Conservation (phyloP, 1,140 invertebrate genomes). For the Calliphora vicina region DNA sequence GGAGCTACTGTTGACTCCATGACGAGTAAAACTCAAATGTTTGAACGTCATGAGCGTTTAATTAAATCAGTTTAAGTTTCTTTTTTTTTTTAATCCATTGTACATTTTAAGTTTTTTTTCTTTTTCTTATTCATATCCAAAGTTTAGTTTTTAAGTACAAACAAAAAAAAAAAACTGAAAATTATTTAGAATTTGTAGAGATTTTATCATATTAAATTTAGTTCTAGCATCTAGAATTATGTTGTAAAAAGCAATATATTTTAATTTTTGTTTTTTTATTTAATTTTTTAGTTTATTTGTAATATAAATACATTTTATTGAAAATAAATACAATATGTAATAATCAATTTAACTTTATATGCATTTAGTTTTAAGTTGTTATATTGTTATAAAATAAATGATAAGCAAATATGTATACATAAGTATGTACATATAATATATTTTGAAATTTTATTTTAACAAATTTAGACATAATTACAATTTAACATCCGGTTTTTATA, state of each 20-base stretch:
- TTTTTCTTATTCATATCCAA: neutral
- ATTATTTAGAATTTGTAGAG: neutral
- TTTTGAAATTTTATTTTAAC: too few relatives aligned
- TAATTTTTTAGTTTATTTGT: neutral
- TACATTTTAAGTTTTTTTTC: conserved; percentile 44
- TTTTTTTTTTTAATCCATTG: neutral
- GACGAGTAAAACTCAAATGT: conserved; percentile 52
- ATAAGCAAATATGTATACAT: neutral
- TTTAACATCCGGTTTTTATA: too few relatives aligned
- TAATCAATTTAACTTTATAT: neutral
- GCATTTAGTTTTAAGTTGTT: conserved; percentile 11
- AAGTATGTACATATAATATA: too few relatives aligned
- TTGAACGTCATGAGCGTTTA: conserved; percentile 55
- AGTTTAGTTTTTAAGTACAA: neutral
- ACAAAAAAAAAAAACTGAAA: too few relatives aligned
- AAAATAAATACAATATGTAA: neutral
- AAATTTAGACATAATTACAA: too few relatives aligned
- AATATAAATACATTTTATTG: neutral
- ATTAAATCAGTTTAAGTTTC: conserved; percentile 56
- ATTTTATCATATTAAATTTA: neutral
- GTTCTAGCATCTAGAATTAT: conserved; percentile 40
- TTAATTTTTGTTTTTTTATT: neutral
- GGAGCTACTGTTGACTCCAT: conserved; percentile 45
- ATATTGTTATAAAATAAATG: neutral
- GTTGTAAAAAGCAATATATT: conserved; percentile 1